Base-by-base conservation (phyloP, 2,113 vertebrate species). In the Conger conger region DNA sequence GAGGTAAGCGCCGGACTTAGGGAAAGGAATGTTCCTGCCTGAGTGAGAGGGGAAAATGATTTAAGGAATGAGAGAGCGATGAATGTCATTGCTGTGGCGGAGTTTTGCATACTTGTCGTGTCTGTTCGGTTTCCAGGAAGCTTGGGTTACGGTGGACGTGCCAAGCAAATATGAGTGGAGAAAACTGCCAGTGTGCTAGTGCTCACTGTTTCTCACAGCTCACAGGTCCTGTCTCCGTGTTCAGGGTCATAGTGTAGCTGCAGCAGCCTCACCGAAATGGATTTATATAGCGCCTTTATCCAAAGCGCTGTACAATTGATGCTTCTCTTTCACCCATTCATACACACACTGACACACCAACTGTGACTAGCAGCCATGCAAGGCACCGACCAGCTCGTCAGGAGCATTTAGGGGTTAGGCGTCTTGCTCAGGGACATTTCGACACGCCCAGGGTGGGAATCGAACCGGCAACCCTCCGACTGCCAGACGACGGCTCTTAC, bases 21-120 rank as follows among this genome's bases (percentile, higher is more conserved):
- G 68, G 79, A 85, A 80, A 85, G 79, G 79, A 80, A 81, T 80
- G 30, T 76, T 38, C 8, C 42, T 50, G 30, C 40, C 78, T 57
- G 57, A 40, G 1, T 42, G 79, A 85, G n/a, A 57, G 11, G 2
- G 50, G 27, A 33, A 35, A 57, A 54, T 33, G 20, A 30, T 54
- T 35, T 27, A 82, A 36, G 53, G 80, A 81, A 54, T 53, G 80
- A 54, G 50, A 30, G 42, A 81, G 27, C 8, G 40, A 30, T 18
- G 68, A 38, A 63, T 27, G 57, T 35, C 35, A 38, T 38, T 78
- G 35, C 37, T 38, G 5, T 18, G 13, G 18, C 36, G 76, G 0
- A 38, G 15, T 38, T 38, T 33, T 18, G 30, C 38, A 73, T 40
- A 8, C 30, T 35, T 81, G 50, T 81, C 42, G 23, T 53, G 50